Base-by-base conservation (phyloP, 1,140 invertebrate species). In the Lasioglossum albipes region DNA sequence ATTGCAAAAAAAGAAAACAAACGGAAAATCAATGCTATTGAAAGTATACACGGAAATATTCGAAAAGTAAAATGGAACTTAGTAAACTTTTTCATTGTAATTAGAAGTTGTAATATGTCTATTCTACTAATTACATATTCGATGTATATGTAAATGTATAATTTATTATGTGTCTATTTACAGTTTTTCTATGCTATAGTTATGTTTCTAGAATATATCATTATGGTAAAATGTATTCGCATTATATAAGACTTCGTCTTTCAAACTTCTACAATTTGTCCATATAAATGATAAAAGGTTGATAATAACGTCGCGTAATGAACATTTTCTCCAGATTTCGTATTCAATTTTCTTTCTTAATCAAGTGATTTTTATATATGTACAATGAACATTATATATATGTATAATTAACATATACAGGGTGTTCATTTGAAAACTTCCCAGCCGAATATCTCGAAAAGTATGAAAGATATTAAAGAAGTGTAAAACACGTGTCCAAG, bases 61-160 rank as follows among this genome's bases (percentile, higher is more conserved):
- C n/a, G 22, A 68, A 41, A 18, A 54, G 57, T 42, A 54, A 49
- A 45, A 79, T 83, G 66, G 75, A 80, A 84, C 81, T 83, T 79
- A 73, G 67, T 66, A 84, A 84, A 83, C 31, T 65, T 42, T 27
- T 75, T 66, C 64, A 31, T 79, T 71, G n/a, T 42, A 71, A 75
- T 66, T 59, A 66, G 49, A 59, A 27, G 74, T 49, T 67, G 20
- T 27, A 67, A 79, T 36, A 36, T 74, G n/a, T 72, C 59, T 72
- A 41, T 79, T 74, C 22, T 74, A 49, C 27, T 45, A 73, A 79
- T 59, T 59, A 74, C 22, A 73, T 27, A 70, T 27, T 42, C 27
- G n/a, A 67, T 70, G 59, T 77, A 70, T 42, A 16, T 42, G 67
- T 79, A 71, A 74, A 79, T 79, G 77, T 79, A 79, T 66, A 27